phyloP scores from a whole-genome alignment of 2,797 vertebrate genomes.

The Dromococcyx pavoninus region DNA sequence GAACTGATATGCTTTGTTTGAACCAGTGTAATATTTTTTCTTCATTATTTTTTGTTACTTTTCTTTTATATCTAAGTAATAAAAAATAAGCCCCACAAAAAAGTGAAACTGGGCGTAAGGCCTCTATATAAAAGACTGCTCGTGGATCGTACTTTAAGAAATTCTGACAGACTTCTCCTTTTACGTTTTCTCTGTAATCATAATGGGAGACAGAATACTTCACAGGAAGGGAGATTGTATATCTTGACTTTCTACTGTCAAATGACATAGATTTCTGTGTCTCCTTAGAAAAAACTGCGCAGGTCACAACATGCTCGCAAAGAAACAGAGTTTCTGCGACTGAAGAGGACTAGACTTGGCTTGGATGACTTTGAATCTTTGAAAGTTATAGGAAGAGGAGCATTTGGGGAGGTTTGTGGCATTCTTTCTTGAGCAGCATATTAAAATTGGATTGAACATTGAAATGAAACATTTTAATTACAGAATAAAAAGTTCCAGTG shows the following conservation, averaged over 20 bases:
- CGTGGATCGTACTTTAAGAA: fast-evolving
- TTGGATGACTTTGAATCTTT: conserved; percentile 96
- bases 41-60: background rate
- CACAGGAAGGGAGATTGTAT: background rate
- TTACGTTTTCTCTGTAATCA: background rate
- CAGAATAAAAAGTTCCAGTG: background rate
- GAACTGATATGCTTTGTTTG: background rate
- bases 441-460: background rate
- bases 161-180: background rate
- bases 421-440: background rate
- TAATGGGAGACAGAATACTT: background rate
- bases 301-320: conserved; percentile 95
- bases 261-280: background rate
- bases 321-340: conserved; percentile 94
- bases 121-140: background rate
- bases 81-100: background rate
- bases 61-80: background rate
- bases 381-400: conserved; percentile 96
- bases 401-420: conserved; percentile 91
- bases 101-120: background rate
- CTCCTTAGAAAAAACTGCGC: conserved; percentile 89
- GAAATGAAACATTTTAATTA: background rate
- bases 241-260: background rate
- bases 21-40: background rate
- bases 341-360: conserved; percentile 94